Evolutionary conservation across 1,140 invertebrate species (phyloP), one percentile per base, ranked within the genome.

Genomic region (Frieseomelitta varia): DNA sequence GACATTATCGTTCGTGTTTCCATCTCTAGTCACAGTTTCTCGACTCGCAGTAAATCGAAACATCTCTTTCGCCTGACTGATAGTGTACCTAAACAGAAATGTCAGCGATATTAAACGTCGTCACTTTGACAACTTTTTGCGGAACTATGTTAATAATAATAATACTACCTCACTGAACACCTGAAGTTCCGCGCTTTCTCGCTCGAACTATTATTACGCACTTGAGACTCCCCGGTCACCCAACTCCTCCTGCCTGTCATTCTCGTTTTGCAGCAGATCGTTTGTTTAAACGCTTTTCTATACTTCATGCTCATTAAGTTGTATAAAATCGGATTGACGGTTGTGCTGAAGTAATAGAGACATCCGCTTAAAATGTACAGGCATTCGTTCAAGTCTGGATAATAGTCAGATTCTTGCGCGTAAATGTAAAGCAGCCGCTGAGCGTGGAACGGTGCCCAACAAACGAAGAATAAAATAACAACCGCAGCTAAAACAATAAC

Each of bases 401-500:
- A 97, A 92, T 96, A 94, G 19, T 94, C 93, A 67, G 95, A 95
- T 47, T 96, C 92, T 78, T 95, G 95, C 55, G 95, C 97, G 92
- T 98, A 97, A 34, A 97, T 95, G 90, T 97, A 97, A 88, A 98
- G 96, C 73, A 99, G 93, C 4, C 98, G 95, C 93, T 99, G 99
- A 55, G 97, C 96, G 93, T 99, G 99, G 95, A 99, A 99, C 27
- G 99, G 99, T 1, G 98, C 98, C 98, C 98, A 99, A 95, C 98
- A 99, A 3, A 99, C 94, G 95, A 99, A 99, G 95, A 99, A 99
- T n/a, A 97, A 97, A 4, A 99, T 96, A 10, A 99, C 99, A 8
- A 99, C 99, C 3, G 98, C 98, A 90, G 98, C 99, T 99, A 95
- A 53, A 95, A 95, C 78, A 65, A 92, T 2, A 19, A 85, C 84